A percentile compares a stretch with the other conserved stretches of the same genome.
Evolutionary conservation across 2,888 invertebrate genomes (phyloP).

Genomic region (Phaonia tiefii): DNA sequence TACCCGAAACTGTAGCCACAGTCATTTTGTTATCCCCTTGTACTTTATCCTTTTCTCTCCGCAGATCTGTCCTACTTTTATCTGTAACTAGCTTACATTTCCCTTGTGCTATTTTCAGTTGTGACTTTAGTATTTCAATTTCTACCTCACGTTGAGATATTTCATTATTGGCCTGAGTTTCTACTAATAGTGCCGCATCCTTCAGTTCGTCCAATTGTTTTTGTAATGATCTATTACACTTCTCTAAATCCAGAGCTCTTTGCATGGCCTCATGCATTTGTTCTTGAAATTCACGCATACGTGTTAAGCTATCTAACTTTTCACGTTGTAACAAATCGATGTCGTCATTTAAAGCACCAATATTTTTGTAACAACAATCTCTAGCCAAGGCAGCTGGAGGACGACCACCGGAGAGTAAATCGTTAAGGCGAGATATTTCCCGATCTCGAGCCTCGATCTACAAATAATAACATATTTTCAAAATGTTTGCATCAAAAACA

Average conservation of each 20-base stretch:
- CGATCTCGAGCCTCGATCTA: conserved; percentile 82
- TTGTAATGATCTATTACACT: conserved; percentile 86
- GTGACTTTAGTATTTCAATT: conserved; percentile 76
- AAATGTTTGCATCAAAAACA: background rate
- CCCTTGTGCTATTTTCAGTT: conserved; percentile 70
- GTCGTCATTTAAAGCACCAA: conserved; percentile 82
- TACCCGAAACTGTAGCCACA: conserved; percentile 71
- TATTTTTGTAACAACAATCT: conserved; percentile 85
- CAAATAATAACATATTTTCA: background rate
- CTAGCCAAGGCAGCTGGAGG: conserved; percentile 84
- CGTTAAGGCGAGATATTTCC: conserved; percentile 86
- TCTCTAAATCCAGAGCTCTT: conserved; percentile 87
- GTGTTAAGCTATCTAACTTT: conserved; percentile 80
- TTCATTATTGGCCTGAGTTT: conserved; percentile 88
- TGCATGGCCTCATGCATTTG: conserved; percentile 89
- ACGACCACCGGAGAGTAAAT: conserved; percentile 87
- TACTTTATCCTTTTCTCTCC: conserved; percentile 29
- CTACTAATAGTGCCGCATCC: conserved; percentile 87
- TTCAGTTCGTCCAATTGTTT: conserved; percentile 88
- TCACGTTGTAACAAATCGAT: conserved; percentile 83
- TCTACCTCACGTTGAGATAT: conserved; percentile 83
- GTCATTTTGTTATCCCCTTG: background rate
- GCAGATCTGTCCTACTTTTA: conserved; percentile 37
- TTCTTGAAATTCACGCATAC: conserved; percentile 76
- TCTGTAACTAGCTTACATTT: conserved; percentile 45